Percentiles rank a stretch among this genome's conserved stretches.
Evolutionary conservation across 2,888 invertebrate species (phyloP).

Genomic region (Bursaphelenchus okinawaensis): DNA sequence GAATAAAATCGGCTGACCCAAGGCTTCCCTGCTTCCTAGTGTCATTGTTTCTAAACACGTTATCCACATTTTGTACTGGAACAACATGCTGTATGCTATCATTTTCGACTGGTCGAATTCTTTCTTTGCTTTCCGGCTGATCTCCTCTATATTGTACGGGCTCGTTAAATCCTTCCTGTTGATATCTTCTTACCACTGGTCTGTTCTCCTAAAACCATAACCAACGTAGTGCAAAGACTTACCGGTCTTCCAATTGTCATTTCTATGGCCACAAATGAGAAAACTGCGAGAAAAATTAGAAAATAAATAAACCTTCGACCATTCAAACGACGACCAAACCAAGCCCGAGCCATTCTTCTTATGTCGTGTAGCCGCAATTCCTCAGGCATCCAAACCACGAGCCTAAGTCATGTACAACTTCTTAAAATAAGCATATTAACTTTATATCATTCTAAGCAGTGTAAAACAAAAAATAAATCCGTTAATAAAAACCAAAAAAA

Average conservation of each 20-base stretch:
- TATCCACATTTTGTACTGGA: too few species aligned
- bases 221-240: background rate
- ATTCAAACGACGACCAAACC: background rate
- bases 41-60: too few species aligned
- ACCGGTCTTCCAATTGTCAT: background rate
- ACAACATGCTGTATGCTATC: too few species aligned
- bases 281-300: background rate
- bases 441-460: too few species aligned
- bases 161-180: background rate
- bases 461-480: too few species aligned
- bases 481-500: too few species aligned
- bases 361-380: background rate
- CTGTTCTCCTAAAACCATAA: background rate
- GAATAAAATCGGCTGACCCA: too few species aligned
- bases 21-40: too few species aligned
- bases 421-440: too few species aligned
- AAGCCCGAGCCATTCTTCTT: background rate
- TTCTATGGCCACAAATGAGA: background rate
- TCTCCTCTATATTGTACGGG: background rate
- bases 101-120: too few species aligned
- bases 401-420: background rate
- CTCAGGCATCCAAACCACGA: background rate
- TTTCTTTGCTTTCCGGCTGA: too few species aligned
- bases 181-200: background rate
- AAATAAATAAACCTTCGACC: background rate